A percentile compares a stretch with the other conserved stretches of the same genome.
Conservation (phyloP, 2,797 vertebrate genomes). For the Erpetoichthys calabaricus region DNA sequence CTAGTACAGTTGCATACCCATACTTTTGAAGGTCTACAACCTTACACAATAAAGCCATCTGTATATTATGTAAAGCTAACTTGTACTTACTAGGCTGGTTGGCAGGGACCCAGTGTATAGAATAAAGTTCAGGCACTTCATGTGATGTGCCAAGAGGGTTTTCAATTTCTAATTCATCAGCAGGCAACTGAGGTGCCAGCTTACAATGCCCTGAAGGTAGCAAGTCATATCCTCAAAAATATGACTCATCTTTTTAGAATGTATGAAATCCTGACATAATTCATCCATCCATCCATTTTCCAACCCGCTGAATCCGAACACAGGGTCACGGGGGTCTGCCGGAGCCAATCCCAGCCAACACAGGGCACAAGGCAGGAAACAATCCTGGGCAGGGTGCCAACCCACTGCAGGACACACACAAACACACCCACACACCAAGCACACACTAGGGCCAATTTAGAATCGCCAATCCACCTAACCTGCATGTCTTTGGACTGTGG, state of each 20-base stretch:
- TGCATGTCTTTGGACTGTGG: too few species aligned
- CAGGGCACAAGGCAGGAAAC: too few species aligned
- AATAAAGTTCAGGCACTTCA: slow-evolving; percentile 19
- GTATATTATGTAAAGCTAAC: slow-evolving; percentile 19
- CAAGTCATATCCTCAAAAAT: slow-evolving; percentile 15
- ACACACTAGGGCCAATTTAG: too few species aligned
- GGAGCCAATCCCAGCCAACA: too few species aligned
- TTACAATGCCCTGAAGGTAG: neutral
- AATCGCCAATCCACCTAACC: too few species aligned
- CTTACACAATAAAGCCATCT: slow-evolving; percentile 16
- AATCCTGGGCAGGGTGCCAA: too few species aligned
- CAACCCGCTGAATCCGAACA: too few species aligned
- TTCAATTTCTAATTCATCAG: slow-evolving; percentile 10
- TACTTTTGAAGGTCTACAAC: slow-evolving; percentile 21
- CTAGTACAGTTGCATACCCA: slow-evolving; percentile 23
- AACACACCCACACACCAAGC: too few species aligned
- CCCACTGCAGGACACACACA: too few species aligned
- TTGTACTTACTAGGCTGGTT: slow-evolving; percentile 14
- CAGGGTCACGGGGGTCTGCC: too few species aligned
- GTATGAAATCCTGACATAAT: slow-evolving; percentile 6
- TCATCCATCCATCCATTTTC: too few species aligned
- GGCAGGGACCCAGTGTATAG: slow-evolving; percentile 19
- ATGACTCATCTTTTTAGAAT: slow-evolving; percentile 13
- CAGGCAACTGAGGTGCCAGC: slow-evolving; percentile 8
- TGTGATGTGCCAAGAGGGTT: slow-evolving; percentile 13